Base-by-base conservation (phyloP, 2,113 vertebrate genomes). In the Actenoides hombroni region DNA sequence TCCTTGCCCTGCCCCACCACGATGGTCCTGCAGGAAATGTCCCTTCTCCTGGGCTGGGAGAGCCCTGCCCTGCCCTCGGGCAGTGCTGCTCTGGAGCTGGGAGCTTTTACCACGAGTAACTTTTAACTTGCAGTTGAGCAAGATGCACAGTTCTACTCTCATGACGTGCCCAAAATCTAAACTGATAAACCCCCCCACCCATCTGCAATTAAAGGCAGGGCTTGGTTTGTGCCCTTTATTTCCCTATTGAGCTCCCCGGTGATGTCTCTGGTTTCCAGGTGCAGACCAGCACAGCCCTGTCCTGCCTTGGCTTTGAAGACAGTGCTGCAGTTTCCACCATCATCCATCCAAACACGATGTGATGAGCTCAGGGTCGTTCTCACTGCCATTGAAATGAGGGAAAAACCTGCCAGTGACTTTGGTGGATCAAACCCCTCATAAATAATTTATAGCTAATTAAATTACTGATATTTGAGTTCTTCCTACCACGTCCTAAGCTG, bases 401-500 rank as follows among this genome's bases (percentile, higher is more conserved):
- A 4, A 33, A 35, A 44, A 37, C 14, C 5, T 46, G 16, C 79
- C 40, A 12, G 10, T 5, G 46, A 25, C 84, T 77, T 69, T 25
- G 17, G 63, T 1, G 5, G 63, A 69, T 73, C 80, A 71, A 97
- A 96, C 16, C 90, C 96, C 92, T 94, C 96, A 94, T 96, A 84
- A 94, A 54, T 96, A 93, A 97, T 96, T 95, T 44, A 94, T 76
- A 94, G 82, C 67, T 82, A 92, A 95, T 94, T 92, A 95, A 97
- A 77, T 92, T 79, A 88, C 95, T 97, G 83, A 96, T 68, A 54
- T 57, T 19, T 2, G 29, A 88, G 56, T 10, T 77, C 71, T n/a
- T 46, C 63, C 11, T 53, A 56, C 76, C 88, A 64, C 28, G 48
- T 73, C 88, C 93, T 85, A 74, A 77, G 70, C 46, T 76, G 92